Conservation (phyloP, 2,797 vertebrate genomes). For the Sciurus carolinensis region DNA sequence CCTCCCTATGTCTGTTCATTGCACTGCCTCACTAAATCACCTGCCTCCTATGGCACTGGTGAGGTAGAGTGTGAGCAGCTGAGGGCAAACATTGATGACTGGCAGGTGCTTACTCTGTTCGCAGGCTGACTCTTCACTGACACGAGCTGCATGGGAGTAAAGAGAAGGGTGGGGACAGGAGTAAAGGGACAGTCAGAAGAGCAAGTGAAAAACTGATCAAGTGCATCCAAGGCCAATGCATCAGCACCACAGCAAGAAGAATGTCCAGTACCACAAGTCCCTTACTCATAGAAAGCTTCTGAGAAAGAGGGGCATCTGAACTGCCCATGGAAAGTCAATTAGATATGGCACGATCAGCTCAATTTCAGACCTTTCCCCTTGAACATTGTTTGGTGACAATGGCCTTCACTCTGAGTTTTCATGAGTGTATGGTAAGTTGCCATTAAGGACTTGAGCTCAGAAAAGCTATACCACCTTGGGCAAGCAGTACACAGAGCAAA, state of each 20-base stretch:
- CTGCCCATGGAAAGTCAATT: background rate
- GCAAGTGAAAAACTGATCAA: background rate
- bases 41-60: background rate
- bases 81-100: background rate
- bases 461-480: background rate
- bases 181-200: background rate
- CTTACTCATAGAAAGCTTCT: background rate
- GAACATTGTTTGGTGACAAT: background rate
- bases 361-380: background rate
- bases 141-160: background rate
- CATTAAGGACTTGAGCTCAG: background rate
- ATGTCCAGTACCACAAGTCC: background rate
- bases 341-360: background rate
- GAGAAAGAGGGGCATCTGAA: background rate
- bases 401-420: background rate
- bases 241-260: background rate
- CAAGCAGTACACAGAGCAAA: background rate
- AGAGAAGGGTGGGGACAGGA: background rate
- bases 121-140: background rate
- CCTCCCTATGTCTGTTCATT: background rate
- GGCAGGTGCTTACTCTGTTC: background rate
- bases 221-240: background rate
- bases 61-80: background rate
- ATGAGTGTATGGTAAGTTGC: background rate
- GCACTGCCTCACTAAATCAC: background rate